These are phyloP conservation scores for Botrylloides violaceus DNA, from an alignment of 23 tunicate genomes.

Conservation along the genomic window DNA sequence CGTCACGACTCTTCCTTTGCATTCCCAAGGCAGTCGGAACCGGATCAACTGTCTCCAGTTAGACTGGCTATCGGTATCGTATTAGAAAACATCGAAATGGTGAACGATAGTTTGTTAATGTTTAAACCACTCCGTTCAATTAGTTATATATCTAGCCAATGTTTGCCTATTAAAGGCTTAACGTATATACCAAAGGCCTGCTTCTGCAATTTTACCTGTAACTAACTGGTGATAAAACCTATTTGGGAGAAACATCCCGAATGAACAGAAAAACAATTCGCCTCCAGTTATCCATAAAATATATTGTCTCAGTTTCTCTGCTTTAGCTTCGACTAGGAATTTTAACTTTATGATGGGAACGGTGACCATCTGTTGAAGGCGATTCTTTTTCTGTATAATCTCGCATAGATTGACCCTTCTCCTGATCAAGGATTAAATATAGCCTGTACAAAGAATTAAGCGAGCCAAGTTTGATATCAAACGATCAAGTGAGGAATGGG, in stretches of 20 bases:
- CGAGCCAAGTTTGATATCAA: too few relatives aligned
- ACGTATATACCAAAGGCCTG: too few relatives aligned
- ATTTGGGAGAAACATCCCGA: not conserved
- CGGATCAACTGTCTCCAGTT: too few relatives aligned
- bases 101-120: not conserved
- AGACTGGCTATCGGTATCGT: too few relatives aligned
- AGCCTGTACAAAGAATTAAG: too few relatives aligned
- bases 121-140: not conserved
- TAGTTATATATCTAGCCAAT: not conserved
- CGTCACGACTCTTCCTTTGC: too few relatives aligned
- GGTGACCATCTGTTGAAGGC: not conserved
- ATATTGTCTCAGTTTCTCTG: not conserved
- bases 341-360: not conserved
- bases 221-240: not conserved
- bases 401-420: not conserved
- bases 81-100: not conserved
- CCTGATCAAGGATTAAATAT: not conserved
- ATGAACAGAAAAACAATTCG: not conserved
- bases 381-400: not conserved
- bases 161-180: not conserved
- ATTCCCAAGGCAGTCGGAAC: too few relatives aligned
- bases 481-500: not conserved
- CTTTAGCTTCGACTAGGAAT: not conserved
- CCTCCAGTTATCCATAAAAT: not conserved
- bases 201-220: not conserved